phyloP scores from a whole-genome alignment of 2,113 vertebrate genomes.

The Neogale vison region DNA sequence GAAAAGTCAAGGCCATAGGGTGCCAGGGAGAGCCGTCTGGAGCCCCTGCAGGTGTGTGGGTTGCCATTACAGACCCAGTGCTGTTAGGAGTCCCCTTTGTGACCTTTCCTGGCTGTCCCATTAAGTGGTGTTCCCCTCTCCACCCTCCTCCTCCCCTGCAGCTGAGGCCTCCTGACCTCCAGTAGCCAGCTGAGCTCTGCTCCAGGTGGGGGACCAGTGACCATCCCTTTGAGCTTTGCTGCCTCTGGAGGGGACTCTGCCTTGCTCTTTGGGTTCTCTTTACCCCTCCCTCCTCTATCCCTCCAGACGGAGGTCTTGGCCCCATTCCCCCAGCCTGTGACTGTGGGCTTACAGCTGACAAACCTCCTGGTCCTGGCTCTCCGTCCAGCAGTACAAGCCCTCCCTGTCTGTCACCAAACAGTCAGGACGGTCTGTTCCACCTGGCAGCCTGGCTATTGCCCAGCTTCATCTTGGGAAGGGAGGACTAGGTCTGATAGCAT shows the following conservation, averaged over 20 bases:
- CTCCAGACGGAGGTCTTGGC: slow-evolving; percentile 75
- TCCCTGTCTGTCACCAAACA: slow-evolving; percentile 79
- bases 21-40: fast-evolving
- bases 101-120: background rate
- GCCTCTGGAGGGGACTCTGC: background rate
- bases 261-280: background rate
- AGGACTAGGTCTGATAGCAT: slow-evolving; percentile 28
- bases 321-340: slow-evolving; percentile 62
- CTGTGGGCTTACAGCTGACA: slow-evolving; percentile 77
- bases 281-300: background rate
- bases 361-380: slow-evolving; percentile 77
- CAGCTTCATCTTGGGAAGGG: background rate
- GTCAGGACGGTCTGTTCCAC: slow-evolving; percentile 72
- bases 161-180: background rate
- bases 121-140: background rate
- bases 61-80: background rate
- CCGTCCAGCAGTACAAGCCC: slow-evolving; percentile 64
- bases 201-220: background rate
- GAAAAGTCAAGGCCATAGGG: background rate
- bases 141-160: background rate
- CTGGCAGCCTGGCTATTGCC: slow-evolving; percentile 75
- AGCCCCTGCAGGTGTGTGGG: too few relatives aligned
- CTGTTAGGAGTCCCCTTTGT: background rate
- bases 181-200: background rate
- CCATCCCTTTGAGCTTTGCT: background rate